Conservation (phyloP, 1,140 invertebrate genomes). For the Ceratina australensis region DNA sequence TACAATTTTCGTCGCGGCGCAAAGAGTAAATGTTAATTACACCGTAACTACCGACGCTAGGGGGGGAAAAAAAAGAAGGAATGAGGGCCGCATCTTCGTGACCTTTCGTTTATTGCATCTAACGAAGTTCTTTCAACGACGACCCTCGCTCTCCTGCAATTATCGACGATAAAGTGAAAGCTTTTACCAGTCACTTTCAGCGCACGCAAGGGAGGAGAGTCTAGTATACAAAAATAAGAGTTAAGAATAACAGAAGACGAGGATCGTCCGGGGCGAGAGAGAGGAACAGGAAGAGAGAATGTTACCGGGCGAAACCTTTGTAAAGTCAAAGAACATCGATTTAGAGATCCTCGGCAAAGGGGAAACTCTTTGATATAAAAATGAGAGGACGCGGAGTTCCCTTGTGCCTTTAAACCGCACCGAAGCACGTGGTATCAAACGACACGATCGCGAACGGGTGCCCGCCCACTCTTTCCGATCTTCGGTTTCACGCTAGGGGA, state of each 20-base stretch:
- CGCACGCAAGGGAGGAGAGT: constrained; percentile 9
- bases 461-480: constrained; percentile 45
- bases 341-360: constrained; percentile 14
- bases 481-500: constrained; percentile 51
- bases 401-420: constrained; percentile 36
- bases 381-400: constrained; percentile 40
- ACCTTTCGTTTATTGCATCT: constrained; percentile 34
- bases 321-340: constrained; percentile 49
- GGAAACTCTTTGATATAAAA: constrained; percentile 44
- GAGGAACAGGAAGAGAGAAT: constrained; percentile 1
- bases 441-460: constrained; percentile 36
- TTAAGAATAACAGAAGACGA: constrained; percentile 45
- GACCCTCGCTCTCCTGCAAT: constrained; percentile 28
- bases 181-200: constrained; percentile 32
- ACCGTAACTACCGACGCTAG: neutral
- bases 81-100: constrained; percentile 6
- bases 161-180: constrained; percentile 42
- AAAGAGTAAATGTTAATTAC: constrained; percentile 18
- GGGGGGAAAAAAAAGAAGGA: neutral
- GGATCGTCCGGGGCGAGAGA: constrained; percentile 11
- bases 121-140: constrained; percentile 40
- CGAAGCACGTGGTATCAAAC: constrained; percentile 49
- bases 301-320: constrained; percentile 31
- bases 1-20: neutral
- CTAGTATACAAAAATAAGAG: constrained; percentile 27